Percentiles rank a stretch among this genome's conserved stretches.
Evolutionary conservation across 64 coral and sea anemone species (phyloP).

Genomic region (Actinia tenebrosa): DNA sequence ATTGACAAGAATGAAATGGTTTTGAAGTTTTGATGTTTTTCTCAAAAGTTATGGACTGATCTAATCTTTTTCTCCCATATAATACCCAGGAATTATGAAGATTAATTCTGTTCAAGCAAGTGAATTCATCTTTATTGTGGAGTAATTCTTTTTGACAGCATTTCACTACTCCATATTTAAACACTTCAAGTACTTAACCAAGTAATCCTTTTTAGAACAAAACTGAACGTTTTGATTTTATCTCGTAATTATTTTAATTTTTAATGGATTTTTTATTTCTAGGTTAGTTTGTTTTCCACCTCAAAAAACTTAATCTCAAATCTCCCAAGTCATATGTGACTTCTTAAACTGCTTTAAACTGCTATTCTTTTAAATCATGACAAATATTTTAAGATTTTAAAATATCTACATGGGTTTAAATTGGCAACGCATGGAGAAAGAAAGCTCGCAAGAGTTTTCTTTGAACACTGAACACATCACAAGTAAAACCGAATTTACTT

Average conservation of each 20-base stretch:
- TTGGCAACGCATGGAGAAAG: neutral
- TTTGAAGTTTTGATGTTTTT: constrained; percentile 1
- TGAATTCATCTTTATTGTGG: neutral
- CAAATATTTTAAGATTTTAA: neutral
- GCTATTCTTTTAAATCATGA: neutral
- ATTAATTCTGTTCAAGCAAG: constrained; percentile 7
- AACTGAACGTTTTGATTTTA: neutral
- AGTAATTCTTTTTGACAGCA: neutral
- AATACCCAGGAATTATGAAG: neutral
- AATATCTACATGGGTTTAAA: neutral
- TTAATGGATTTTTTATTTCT: neutral
- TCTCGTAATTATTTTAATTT: neutral
- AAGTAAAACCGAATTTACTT: too few relatives aligned
- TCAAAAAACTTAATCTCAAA: neutral
- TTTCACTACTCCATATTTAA: neutral
- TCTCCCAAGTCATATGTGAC: neutral
- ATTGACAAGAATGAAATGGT: constrained; percentile 4
- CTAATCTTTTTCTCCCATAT: neutral
- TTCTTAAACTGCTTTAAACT: neutral
- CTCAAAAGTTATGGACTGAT: neutral
- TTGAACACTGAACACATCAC: neutral
- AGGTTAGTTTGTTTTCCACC: neutral
- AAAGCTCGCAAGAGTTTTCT: neutral
- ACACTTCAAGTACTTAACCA: neutral
- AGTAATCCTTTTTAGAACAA: neutral